Evolutionary conservation across 2,113 vertebrate species (phyloP), one percentile per base, ranked within the genome.

Genomic region (Aptenodytes patagonicus): DNA sequence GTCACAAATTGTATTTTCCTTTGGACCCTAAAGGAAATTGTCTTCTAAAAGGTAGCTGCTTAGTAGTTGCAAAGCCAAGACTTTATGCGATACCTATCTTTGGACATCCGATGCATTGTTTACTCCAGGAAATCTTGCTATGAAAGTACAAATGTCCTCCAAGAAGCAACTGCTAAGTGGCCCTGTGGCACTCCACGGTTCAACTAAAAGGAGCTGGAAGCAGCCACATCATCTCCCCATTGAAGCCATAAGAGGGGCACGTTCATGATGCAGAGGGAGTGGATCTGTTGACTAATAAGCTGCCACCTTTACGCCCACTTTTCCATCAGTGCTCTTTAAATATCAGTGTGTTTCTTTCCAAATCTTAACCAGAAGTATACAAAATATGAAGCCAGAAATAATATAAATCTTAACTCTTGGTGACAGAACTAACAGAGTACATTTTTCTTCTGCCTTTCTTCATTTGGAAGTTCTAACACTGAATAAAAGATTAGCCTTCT

Each of bases 241-340:
- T 22, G 36, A 76, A 83, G 34, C 14, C 42, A 1, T 7, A 64
- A 55, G 32, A 71, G 17, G 4, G 24, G 34, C 26, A 82, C 1
- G 0, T 31, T 79, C 44, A 13, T 10, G 42, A 57, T 1, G 1
- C 28, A 76, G 21, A 69, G 3, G 7, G 11, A 72, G 22, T 3
- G 29, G 10, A 51, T 82, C 28, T 34, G 13, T 28, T 81, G 46
- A 78, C 24, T 22, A 70, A 65, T 77, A 19, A 83, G 60, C 14
- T 76, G 70, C 18, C 17, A 60, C 60, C n/a, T 84, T 60, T 46
- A 60, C 40, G 55, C 6, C 52, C 46, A 17, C 6, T 87, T 42
- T 86, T 38, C 24, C 18, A 0, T 32, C 91, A 20, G 3, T 14
- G 5, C 5, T 49, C 32, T 71, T 83, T 69, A 66, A 49, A 25